Conservation (phyloP, 2,113 vertebrate species). For the Neoarius graeffei region DNA sequence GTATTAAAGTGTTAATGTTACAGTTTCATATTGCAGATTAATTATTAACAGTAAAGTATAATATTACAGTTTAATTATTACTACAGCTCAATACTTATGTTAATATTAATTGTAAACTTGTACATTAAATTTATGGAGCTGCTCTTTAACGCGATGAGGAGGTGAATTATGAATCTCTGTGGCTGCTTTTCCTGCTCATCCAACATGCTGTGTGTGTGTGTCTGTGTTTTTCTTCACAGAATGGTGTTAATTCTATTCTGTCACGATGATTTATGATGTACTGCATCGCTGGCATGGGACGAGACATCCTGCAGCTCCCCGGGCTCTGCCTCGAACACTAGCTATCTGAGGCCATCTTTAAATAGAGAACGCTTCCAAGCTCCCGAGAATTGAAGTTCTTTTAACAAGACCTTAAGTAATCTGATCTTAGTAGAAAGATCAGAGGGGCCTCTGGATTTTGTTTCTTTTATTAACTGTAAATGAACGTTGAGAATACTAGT, state of each 20-base stretch:
- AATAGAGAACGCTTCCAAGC: not conserved
- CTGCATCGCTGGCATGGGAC: not conserved
- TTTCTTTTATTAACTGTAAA: not conserved
- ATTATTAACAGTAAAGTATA: not conserved
- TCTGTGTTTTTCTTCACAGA: not conserved
- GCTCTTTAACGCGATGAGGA: not conserved
- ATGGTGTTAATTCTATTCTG: not conserved
- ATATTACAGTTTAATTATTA: not conserved
- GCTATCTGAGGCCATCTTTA: not conserved
- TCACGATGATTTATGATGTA: constrained; percentile 7
- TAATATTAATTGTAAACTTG: not conserved
- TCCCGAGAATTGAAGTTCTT: not conserved
- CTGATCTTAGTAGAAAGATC: not conserved
- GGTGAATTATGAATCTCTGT: not conserved
- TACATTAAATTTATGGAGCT: not conserved
- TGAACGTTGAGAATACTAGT: not conserved
- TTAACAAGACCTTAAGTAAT: not conserved
- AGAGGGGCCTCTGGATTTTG: not conserved
- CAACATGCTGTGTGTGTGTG: not conserved
- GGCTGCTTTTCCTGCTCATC: not conserved
- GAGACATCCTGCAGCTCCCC: not conserved
- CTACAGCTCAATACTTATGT: too few relatives aligned
- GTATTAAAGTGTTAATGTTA: not conserved
- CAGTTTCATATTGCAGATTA: not conserved
- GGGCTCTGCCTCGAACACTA: not conserved